Conservation (phyloP, 2,888 invertebrate genomes). For the Tipula lateralis region DNA sequence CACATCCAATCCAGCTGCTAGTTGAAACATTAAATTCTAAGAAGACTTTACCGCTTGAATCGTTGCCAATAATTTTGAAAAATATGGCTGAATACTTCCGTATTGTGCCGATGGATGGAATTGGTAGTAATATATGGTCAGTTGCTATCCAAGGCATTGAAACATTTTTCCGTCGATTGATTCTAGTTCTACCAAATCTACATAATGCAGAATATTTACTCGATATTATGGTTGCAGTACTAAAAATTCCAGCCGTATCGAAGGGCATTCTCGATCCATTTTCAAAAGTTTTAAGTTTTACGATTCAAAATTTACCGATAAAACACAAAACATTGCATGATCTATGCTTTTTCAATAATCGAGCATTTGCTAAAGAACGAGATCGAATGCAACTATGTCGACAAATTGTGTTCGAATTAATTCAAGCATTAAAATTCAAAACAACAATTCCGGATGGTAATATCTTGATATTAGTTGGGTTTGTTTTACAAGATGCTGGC, state of each 20-base stretch:
- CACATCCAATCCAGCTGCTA: conserved; percentile 86
- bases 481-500: conserved; percentile 88
- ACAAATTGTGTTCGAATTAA: conserved; percentile 87
- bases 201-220: conserved; percentile 68
- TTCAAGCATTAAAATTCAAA: conserved; percentile 94
- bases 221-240: conserved; percentile 69
- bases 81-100: conserved; percentile 94
- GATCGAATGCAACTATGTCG: conserved; percentile 90
- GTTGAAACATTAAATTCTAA: conserved; percentile 68
- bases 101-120: conserved; percentile 76
- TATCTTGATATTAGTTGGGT: conserved; percentile 82
- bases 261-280: conserved; percentile 87
- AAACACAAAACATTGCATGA: conserved; percentile 77
- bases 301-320: conserved; percentile 83
- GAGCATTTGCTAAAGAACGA: conserved; percentile 85
- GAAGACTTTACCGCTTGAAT: conserved; percentile 66
- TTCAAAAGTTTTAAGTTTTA: conserved; percentile 87
- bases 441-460: conserved; percentile 91
- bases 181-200: conserved; percentile 63
- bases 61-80: conserved; percentile 72
- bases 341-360: conserved; percentile 82
- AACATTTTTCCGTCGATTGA: conserved; percentile 72
- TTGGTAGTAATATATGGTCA: conserved; percentile 66
- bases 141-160: conserved; percentile 83
- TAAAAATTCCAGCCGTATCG: conserved; percentile 73